Conservation (phyloP, 2,888 invertebrate genomes). For the Drosophila ezoana region DNA sequence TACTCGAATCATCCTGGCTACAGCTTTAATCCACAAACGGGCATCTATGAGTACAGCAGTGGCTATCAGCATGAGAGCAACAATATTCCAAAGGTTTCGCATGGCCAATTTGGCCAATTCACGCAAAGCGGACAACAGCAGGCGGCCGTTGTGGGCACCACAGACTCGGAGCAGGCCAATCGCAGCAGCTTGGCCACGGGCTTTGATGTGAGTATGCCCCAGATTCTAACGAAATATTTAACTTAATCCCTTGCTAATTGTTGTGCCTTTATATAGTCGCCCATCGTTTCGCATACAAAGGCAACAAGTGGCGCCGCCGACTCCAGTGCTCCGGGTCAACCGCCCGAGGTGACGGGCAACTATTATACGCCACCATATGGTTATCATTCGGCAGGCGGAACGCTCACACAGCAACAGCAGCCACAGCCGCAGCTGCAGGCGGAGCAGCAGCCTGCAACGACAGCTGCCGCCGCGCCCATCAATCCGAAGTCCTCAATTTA, state of each 20-base stretch:
- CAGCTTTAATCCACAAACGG: conserved; percentile 86
- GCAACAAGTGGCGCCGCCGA: conserved; percentile 30
- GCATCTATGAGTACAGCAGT: conserved; percentile 87
- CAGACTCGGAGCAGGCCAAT: conserved; percentile 79
- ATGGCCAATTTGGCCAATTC: conserved; percentile 75
- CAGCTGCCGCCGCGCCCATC: conserved; percentile 1
- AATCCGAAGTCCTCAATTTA: conserved; percentile 73
- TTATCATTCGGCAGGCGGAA: conserved; percentile 74
- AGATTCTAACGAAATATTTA: not conserved
- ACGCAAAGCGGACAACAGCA: conserved; percentile 69
- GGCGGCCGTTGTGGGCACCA: conserved; percentile 73
- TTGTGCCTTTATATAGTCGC: conserved; percentile 57
- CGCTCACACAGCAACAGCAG: conserved; percentile 25
- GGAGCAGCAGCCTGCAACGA: conserved; percentile 1
- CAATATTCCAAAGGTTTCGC: conserved; percentile 47
- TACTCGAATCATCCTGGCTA: conserved; percentile 87
- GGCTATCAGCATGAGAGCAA: conserved; percentile 86
- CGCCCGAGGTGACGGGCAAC: conserved; percentile 36
- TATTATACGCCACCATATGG: conserved; percentile 83
- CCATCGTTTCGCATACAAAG: conserved; percentile 82
- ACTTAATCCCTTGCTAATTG: not conserved
- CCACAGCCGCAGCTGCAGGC: conserved; percentile 7
- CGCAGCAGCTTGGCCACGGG: conserved; percentile 81
- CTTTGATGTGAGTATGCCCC: conserved; percentile 75
- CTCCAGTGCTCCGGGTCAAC: conserved; percentile 20